phyloP scores from a whole-genome alignment of 2,797 vertebrate species.

The Rhabdophis nuchalis region DNA sequence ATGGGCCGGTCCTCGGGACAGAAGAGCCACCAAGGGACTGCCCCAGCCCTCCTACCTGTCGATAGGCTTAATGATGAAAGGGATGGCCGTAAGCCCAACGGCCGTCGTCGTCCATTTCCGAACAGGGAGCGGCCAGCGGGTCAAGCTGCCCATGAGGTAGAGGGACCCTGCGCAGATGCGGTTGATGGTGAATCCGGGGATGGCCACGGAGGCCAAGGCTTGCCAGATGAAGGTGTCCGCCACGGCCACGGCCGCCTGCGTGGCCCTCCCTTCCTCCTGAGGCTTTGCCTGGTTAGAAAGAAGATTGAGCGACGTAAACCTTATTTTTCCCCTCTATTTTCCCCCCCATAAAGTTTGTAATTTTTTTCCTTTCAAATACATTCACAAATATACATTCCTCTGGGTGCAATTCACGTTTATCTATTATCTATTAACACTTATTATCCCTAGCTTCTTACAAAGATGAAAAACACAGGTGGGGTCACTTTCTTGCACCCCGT shows the following conservation, averaged over 20 bases:
- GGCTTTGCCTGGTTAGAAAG: constrained; percentile 63
- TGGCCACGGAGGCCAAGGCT: constrained; percentile 88
- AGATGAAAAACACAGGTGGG: too few relatives aligned
- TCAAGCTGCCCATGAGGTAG: constrained; percentile 78
- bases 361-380: too few relatives aligned
- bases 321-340: too few relatives aligned
- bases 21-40: too few relatives aligned
- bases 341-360: too few relatives aligned
- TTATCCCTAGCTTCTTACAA: too few relatives aligned
- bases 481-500: too few relatives aligned
- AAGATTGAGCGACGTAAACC: too few relatives aligned
- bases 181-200: constrained; percentile 96
- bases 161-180: constrained; percentile 86
- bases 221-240: constrained; percentile 97
- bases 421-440: too few relatives aligned
- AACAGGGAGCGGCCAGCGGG: constrained; percentile 82
- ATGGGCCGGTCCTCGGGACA: too few relatives aligned
- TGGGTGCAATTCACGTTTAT: too few relatives aligned
- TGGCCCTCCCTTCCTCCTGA: constrained; percentile 70
- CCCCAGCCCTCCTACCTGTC: constrained; percentile 78
- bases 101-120: constrained; percentile 93
- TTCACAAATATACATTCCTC: too few relatives aligned
- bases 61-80: constrained; percentile 91
- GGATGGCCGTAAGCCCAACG: constrained; percentile 89
- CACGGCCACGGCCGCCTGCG: constrained; percentile 77